phyloP scores from a whole-genome alignment of 2,888 invertebrate species.

The Mellilla xanthometata region DNA sequence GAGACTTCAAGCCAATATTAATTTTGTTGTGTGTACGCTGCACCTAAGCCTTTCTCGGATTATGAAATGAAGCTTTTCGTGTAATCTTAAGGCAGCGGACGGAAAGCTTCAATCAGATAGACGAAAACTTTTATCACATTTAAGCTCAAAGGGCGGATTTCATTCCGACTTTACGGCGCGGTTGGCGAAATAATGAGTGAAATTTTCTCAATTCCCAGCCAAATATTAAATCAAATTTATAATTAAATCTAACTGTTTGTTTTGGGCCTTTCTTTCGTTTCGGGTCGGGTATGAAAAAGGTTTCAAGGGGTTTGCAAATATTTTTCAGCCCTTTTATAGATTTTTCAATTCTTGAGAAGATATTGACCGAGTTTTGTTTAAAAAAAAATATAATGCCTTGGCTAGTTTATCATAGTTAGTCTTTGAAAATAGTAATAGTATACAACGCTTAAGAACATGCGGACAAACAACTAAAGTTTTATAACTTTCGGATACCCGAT shows the following conservation, averaged over 20 bases:
- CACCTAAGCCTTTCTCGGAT: slow-evolving; percentile 5
- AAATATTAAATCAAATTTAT: slow-evolving; percentile 35
- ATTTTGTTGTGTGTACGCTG: no score
- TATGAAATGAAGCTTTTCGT: slow-evolving; percentile 28
- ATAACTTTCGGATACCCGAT: no score
- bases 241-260: slow-evolving; percentile 32
- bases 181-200: slow-evolving; percentile 43
- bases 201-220: slow-evolving; percentile 39
- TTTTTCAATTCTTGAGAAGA: no score
- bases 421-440: no score
- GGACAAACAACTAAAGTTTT: no score
- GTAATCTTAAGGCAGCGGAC: slow-evolving; percentile 44
- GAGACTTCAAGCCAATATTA: no score
- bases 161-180: slow-evolving; percentile 39
- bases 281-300: slow-evolving; percentile 16
- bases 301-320: background rate
- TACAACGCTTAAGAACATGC: no score
- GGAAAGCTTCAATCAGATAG: slow-evolving; percentile 42
- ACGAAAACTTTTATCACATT: slow-evolving; percentile 54
- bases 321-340: no score
- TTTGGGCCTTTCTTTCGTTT: slow-evolving; percentile 16
- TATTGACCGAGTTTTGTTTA: no score
- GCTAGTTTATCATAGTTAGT: no score
- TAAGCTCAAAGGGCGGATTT: slow-evolving; percentile 35
- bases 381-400: no score